Evolutionary conservation across 1,140 invertebrate species (phyloP).

Genomic region (Caenorhabditis tropicalis): DNA sequence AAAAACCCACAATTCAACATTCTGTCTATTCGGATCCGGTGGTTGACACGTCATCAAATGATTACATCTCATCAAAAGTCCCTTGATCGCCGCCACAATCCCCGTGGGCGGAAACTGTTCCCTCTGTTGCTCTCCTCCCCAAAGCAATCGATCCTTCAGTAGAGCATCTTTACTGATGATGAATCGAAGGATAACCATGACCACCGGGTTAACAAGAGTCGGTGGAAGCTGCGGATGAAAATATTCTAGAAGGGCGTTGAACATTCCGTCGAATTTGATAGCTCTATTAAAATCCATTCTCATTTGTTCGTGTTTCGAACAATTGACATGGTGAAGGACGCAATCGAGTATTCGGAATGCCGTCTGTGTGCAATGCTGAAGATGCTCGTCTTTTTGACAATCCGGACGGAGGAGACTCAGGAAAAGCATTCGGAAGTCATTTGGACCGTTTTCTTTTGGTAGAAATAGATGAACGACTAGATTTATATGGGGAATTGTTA

Average conservation of each 20-base stretch:
- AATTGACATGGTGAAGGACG: neutral
- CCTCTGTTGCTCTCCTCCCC: neutral
- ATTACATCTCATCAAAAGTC: neutral
- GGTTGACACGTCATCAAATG: neutral
- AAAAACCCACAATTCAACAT: neutral
- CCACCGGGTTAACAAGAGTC: neutral
- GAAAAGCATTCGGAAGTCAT: neutral
- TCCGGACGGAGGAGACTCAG: neutral
- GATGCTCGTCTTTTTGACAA: neutral
- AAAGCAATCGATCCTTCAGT: neutral
- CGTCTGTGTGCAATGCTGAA: neutral
- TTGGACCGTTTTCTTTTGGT: neutral
- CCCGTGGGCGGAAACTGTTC: neutral
- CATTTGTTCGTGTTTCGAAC: neutral
- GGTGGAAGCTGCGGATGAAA: neutral
- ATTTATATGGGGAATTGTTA: neutral
- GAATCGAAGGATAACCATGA: neutral
- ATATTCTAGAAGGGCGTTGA: neutral
- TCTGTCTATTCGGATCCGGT: neutral
- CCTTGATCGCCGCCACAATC: neutral
- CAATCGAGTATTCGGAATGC: neutral
- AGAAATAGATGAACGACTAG: neutral
- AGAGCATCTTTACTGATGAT: neutral
- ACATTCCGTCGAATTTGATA: neutral
- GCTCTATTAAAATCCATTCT: neutral